Evolutionary conservation across 2,113 vertebrate species (phyloP).

Genomic region (Rhizomys pruinosus): DNA sequence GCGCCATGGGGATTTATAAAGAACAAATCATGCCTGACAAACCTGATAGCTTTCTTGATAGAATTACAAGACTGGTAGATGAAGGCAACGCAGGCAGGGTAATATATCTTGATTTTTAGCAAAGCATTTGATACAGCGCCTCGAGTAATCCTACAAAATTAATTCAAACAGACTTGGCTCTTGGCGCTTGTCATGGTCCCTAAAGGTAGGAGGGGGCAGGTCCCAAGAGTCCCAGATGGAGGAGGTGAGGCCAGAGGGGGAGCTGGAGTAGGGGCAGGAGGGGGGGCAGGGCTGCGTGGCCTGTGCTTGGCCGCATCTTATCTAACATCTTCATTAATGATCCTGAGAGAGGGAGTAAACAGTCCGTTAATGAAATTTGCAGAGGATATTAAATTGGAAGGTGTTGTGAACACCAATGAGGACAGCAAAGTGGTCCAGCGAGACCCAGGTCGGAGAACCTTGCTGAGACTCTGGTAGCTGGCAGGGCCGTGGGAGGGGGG

Average conservation of each 20-base stretch:
- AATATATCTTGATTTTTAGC: constrained; percentile 83
- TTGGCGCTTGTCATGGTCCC: constrained; percentile 67
- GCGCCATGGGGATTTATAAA: constrained; percentile 76
- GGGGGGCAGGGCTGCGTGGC: constrained; percentile 14
- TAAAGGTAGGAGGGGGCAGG: background rate
- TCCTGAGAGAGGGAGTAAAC: constrained; percentile 80
- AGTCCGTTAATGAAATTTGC: constrained; percentile 80
- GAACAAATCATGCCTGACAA: constrained; percentile 83
- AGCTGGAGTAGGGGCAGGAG: background rate
- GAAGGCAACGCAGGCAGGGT: constrained; percentile 77
- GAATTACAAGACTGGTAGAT: constrained; percentile 82
- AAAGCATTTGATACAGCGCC: constrained; percentile 80
- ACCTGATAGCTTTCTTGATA: constrained; percentile 83
- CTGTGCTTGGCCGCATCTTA: constrained; percentile 51
- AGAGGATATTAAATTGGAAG: constrained; percentile 79
- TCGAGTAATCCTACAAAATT: constrained; percentile 78
- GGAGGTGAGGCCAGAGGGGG: background rate
- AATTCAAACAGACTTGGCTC: constrained; percentile 79
- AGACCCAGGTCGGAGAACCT: background rate
- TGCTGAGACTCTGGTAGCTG: constrained; percentile 1
- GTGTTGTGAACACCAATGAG: constrained; percentile 78
- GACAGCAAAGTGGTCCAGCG: constrained; percentile 51
- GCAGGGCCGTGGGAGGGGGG: rapidly evolving
- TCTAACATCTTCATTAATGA: constrained; percentile 80
- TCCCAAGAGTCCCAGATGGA: background rate